Conservation (phyloP, 2,113 vertebrate species). For the Cisticola juncidis region DNA sequence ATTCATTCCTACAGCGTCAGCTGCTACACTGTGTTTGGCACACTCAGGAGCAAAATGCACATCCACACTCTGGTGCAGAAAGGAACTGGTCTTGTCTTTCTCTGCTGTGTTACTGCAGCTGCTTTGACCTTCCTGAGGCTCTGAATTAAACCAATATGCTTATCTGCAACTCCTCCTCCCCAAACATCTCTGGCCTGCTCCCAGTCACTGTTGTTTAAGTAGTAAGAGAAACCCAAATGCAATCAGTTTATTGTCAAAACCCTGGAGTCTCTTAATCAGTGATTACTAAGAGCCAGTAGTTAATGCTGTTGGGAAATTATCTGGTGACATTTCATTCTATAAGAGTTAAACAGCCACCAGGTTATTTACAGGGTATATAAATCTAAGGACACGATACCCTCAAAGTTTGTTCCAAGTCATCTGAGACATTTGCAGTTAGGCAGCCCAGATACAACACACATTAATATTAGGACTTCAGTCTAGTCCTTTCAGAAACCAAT, state of each 20-base stretch:
- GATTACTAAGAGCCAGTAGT: not conserved
- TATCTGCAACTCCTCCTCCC: not conserved
- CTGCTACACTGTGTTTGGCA: not conserved
- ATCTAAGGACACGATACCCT: conserved; percentile 11
- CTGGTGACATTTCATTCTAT: not conserved
- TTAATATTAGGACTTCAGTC: not conserved
- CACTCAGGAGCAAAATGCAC: not conserved
- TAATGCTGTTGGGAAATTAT: not conserved
- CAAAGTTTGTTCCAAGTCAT: conserved; percentile 31
- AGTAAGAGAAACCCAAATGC: not conserved
- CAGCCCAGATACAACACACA: not conserved
- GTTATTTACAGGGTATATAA: conserved; percentile 50
- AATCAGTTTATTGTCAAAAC: not conserved
- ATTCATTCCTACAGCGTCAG: not conserved
- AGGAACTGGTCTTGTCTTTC: not conserved
- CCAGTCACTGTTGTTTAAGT: not conserved
- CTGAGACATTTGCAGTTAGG: not conserved
- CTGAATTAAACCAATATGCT: not conserved
- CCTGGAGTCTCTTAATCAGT: not conserved
- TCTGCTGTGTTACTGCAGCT: not conserved
- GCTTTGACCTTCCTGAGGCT: conserved; percentile 27
- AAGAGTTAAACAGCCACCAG: not conserved
- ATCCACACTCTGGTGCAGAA: not conserved
- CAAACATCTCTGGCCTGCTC: not conserved
- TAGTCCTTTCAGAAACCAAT: not conserved